Percentiles rank a stretch among this genome's conserved stretches.
Evolutionary conservation across 2,797 vertebrate genomes (phyloP).

Genomic region (Sebastes cheni): DNA sequence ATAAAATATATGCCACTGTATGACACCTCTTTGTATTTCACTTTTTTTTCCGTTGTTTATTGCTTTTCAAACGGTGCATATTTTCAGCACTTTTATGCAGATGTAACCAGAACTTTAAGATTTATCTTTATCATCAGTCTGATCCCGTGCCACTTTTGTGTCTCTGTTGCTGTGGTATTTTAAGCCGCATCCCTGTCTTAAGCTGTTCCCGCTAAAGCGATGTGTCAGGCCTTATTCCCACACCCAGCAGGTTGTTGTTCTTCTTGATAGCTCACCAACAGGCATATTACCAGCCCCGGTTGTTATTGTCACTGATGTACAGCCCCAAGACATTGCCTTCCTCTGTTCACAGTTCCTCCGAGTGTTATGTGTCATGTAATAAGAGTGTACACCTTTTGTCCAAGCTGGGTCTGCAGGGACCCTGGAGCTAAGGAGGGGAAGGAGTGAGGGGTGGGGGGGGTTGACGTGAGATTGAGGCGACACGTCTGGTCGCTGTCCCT

Average conservation of each 20-base stretch:
- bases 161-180: constrained; percentile 36
- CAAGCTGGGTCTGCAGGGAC: constrained; percentile 64
- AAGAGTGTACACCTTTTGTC: constrained; percentile 64
- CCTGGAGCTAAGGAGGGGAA: constrained; percentile 25
- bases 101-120: constrained; percentile 19
- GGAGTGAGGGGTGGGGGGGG: background rate
- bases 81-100: constrained; percentile 26
- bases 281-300: constrained; percentile 62
- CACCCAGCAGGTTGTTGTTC: constrained; percentile 73
- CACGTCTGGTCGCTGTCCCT: constrained; percentile 72
- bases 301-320: constrained; percentile 74
- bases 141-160: background rate
- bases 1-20: constrained; percentile 13
- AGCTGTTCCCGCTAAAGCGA: constrained; percentile 42
- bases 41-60: background rate
- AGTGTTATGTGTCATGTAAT: constrained; percentile 71
- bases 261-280: constrained; percentile 72
- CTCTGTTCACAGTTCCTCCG: constrained; percentile 63
- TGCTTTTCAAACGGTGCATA: constrained; percentile 17
- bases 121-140: constrained; percentile 12
- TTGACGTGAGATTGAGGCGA: constrained; percentile 64
- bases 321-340: constrained; percentile 62
- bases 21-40: constrained; percentile 35
- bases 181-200: constrained; percentile 38
- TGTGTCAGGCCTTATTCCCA: constrained; percentile 65